phyloP scores from a whole-genome alignment of 2,797 vertebrate species.

The Enteromius anoplus region DNA sequence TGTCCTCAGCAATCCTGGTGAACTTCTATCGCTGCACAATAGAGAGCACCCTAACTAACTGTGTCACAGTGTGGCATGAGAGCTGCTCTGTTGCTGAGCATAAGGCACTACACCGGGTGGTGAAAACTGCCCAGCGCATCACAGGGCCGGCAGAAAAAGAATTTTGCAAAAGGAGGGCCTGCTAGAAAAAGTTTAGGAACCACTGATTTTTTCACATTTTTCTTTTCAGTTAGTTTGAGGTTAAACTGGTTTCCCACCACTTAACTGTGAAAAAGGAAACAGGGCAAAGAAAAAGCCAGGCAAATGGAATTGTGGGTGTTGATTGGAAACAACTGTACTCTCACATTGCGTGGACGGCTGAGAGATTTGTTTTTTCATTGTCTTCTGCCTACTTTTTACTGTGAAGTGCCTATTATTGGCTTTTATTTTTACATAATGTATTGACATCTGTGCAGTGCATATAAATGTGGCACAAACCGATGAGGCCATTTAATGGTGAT shows the following conservation, averaged over 20 bases:
- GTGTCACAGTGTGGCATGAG: too few relatives aligned
- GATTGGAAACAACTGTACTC: not conserved
- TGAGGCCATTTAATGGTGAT: constrained; percentile 17
- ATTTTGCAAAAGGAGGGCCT: too few relatives aligned
- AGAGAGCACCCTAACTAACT: too few relatives aligned
- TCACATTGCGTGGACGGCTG: constrained; percentile 4
- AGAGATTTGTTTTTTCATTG: constrained; percentile 12
- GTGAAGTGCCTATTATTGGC: constrained; percentile 2
- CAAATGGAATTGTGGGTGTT: constrained; percentile 23
- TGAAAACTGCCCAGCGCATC: too few relatives aligned
- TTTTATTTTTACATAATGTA: constrained; percentile 30
- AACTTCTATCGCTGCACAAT: too few relatives aligned
- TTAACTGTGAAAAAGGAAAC: not conserved
- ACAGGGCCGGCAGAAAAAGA: too few relatives aligned
- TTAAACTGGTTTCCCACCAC: not conserved
- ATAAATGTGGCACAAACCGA: constrained; percentile 6
- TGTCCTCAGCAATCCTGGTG: too few relatives aligned
- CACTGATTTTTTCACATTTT: not conserved
- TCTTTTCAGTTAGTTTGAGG: not conserved
- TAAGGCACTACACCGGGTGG: too few relatives aligned
- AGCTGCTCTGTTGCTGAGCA: too few relatives aligned
- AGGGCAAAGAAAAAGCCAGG: not conserved
- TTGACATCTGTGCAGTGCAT: constrained; percentile 27
- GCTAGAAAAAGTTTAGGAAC: too few relatives aligned
- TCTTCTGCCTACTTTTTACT: constrained; percentile 3